A percentile compares a stretch with the other conserved stretches of the same genome.
Evolutionary conservation across 2,797 vertebrate genomes (phyloP).

Genomic region (Pseudochirops corinnae): DNA sequence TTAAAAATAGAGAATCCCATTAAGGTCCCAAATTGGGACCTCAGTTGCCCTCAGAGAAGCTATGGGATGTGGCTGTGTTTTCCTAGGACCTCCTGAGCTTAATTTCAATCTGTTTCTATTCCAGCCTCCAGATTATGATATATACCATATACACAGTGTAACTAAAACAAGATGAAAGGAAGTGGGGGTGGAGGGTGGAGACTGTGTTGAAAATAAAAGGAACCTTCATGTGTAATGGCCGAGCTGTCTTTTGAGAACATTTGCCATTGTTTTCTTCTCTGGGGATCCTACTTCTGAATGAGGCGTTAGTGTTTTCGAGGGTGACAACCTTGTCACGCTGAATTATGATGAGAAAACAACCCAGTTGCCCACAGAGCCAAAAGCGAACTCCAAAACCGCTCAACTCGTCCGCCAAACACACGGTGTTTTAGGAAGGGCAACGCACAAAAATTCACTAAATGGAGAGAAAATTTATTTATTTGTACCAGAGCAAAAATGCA

Average conservation of each 20-base stretch:
- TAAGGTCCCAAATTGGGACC: not conserved
- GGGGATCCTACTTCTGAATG: conserved; percentile 80
- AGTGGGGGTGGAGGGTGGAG: conserved; percentile 46
- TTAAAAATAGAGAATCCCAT: not conserved
- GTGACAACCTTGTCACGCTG: conserved; percentile 86
- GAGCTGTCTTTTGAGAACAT: conserved; percentile 65
- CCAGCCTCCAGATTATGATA: not conserved
- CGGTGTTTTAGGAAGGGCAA: conserved; percentile 84
- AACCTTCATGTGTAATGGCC: conserved; percentile 59
- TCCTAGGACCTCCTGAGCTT: not conserved
- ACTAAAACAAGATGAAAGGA: conserved; percentile 42
- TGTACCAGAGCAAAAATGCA: conserved; percentile 79
- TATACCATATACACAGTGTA: not conserved
- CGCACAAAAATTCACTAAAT: conserved; percentile 84
- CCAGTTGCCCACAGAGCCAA: conserved; percentile 81
- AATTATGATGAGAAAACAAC: conserved; percentile 85
- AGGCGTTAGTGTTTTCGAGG: conserved; percentile 85
- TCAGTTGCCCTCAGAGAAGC: not conserved
- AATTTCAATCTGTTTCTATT: conserved; percentile 17
- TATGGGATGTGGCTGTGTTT: not conserved
- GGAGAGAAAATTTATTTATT: conserved; percentile 81
- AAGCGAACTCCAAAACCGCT: conserved; percentile 84
- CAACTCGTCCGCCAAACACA: conserved; percentile 85
- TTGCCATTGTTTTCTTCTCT: conserved; percentile 71
- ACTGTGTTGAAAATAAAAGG: conserved; percentile 52